Conservation (phyloP, 2,113 vertebrate genomes). For the Vulpes vulpes region DNA sequence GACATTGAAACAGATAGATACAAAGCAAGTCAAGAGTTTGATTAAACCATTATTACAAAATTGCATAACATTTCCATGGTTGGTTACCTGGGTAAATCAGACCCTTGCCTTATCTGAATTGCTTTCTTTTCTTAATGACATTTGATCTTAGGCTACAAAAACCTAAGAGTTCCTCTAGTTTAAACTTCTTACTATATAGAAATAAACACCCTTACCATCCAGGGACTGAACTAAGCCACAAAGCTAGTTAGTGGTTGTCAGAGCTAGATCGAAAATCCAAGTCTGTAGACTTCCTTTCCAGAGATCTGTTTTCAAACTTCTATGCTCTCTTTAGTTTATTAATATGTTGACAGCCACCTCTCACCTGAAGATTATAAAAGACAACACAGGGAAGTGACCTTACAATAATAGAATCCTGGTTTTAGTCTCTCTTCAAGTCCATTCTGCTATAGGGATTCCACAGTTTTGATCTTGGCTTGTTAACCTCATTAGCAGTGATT, state of each 20-base stretch:
- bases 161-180: background rate
- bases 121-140: background rate
- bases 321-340: conserved; percentile 53
- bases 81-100: background rate
- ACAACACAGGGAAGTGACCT: conserved; percentile 72
- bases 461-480: conserved; percentile 79
- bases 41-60: background rate
- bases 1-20: background rate
- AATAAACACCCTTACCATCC: background rate
- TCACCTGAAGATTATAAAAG: conserved; percentile 64
- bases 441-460: conserved; percentile 71
- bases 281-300: background rate
- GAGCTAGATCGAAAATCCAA: background rate
- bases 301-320: conserved; percentile 22
- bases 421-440: conserved; percentile 56
- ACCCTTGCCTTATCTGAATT: background rate
- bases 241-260: background rate
- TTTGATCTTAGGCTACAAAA: conserved; percentile 11
- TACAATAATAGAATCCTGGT: conserved; percentile 47
- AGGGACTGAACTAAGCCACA: background rate
- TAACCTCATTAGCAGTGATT: conserved; percentile 81
- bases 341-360: conserved; percentile 68
- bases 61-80: background rate
- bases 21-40: background rate
- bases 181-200: background rate